These are phyloP conservation scores for Stylophora pistillata DNA, from an alignment of 64 coral and sea anemone species.

Conservation along the genomic window DNA sequence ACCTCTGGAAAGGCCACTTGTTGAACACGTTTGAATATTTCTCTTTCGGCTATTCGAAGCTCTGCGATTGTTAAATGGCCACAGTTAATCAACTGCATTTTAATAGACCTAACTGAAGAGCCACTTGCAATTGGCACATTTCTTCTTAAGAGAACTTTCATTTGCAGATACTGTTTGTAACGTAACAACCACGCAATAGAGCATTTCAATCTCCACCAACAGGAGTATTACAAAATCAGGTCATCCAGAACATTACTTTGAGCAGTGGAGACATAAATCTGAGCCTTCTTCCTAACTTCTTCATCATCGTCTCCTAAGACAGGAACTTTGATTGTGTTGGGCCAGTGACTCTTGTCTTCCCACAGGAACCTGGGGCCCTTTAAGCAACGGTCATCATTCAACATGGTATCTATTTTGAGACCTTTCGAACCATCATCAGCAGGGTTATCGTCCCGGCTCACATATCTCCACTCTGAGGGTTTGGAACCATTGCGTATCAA, in stretches of 20 bases:
- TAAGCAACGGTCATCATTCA: slow-evolving; percentile 22
- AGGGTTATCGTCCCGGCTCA: slow-evolving; percentile 34
- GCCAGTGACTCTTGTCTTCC: slow-evolving; percentile 30
- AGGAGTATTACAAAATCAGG: slow-evolving; percentile 42
- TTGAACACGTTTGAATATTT: slow-evolving; percentile 5
- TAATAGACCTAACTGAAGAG: not conserved
- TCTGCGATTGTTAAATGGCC: slow-evolving; percentile 30
- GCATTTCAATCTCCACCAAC: slow-evolving; percentile 45
- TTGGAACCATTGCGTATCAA: slow-evolving; percentile 21
- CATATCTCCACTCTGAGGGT: slow-evolving; percentile 42
- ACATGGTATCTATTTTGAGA: slow-evolving; percentile 10
- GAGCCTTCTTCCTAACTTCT: slow-evolving; percentile 59
- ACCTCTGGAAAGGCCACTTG: too few species aligned
- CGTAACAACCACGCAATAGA: slow-evolving; percentile 32
- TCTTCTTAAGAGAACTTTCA: not conserved
- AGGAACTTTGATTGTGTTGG: slow-evolving; percentile 40
- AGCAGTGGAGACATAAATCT: slow-evolving; percentile 15
- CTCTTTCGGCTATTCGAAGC: slow-evolving; percentile 37
- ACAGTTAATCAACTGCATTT: not conserved
- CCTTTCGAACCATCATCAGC: slow-evolving; percentile 47
- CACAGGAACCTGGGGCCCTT: slow-evolving; percentile 48
- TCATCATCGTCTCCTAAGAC: slow-evolving; percentile 44
- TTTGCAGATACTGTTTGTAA: slow-evolving; percentile 35
- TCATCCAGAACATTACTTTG: slow-evolving; percentile 23
- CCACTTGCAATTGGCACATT: not conserved